Evolutionary conservation across 1,140 invertebrate genomes (phyloP).

Genomic region (Phortica variegata): DNA sequence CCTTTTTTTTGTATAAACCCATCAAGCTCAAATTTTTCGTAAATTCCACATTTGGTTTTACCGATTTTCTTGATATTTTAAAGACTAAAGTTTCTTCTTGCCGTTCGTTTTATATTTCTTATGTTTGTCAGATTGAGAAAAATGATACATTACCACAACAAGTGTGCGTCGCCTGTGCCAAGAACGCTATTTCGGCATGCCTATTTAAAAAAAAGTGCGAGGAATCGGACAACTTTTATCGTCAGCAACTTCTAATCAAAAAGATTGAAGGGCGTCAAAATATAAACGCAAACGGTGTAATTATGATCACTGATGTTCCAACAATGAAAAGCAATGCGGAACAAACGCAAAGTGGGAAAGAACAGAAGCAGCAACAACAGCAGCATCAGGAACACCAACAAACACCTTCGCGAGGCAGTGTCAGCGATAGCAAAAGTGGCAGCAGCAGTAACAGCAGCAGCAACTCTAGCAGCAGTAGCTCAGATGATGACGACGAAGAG

Average conservation of each 20-base stretch:
- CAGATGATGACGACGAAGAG: constrained; percentile 16
- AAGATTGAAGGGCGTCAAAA: constrained; percentile 32
- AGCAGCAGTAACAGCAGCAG: constrained; percentile 19
- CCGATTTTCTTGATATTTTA: no score
- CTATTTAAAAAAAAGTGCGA: constrained; percentile 53
- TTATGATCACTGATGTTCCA: neutral
- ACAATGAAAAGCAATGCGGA: neutral
- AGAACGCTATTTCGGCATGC: constrained; percentile 47
- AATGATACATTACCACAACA: constrained; percentile 50
- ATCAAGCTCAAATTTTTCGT: no score
- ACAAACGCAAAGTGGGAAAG: constrained; percentile 16
- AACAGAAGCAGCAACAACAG: constrained; percentile 7
- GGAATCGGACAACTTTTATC: constrained; percentile 51
- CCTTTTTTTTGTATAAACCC: no score
- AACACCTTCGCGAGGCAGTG: constrained; percentile 9
- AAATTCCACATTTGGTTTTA: no score
- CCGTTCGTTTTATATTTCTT: neutral
- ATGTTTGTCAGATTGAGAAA: constrained; percentile 36
- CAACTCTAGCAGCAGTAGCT: constrained; percentile 23
- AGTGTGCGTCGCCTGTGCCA: constrained; percentile 48
- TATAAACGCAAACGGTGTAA: neutral
- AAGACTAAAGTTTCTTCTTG: no score
- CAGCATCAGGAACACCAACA: constrained; percentile 18
- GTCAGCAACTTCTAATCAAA: constrained; percentile 45
- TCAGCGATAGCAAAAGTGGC: constrained; percentile 10